Evolutionary conservation across 2,797 vertebrate species (phyloP).

Genomic region (Garrulus glandarius): DNA sequence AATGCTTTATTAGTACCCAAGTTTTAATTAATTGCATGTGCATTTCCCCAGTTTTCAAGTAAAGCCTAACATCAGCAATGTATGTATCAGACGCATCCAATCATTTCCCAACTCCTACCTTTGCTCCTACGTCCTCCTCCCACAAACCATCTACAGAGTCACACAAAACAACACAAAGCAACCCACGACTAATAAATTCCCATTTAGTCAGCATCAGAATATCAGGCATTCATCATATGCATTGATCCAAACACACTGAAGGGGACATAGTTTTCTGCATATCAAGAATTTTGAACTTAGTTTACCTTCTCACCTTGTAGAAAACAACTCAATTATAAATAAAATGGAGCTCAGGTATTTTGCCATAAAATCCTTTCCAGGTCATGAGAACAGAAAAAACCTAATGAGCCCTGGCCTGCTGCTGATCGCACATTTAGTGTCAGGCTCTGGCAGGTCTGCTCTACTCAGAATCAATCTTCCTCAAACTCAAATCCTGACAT

Average conservation of each 20-base stretch:
- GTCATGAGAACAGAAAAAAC: background rate
- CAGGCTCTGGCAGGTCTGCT: conserved; percentile 27
- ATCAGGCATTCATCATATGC: background rate
- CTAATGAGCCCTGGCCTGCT: background rate
- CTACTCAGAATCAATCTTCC: background rate
- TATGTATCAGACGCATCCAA: background rate
- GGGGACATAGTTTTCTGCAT: background rate
- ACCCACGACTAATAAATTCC: background rate
- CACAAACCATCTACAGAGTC: background rate
- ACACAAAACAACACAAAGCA: background rate
- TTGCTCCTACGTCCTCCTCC: background rate
- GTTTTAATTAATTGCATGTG: conserved; percentile 16
- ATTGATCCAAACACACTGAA: background rate
- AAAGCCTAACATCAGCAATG: background rate
- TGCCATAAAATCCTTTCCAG: background rate
- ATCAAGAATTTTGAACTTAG: background rate
- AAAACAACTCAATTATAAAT: background rate
- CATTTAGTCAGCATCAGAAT: background rate
- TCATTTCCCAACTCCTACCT: background rate
- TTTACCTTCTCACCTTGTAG: background rate
- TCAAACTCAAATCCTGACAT: background rate
- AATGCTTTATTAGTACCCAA: background rate
- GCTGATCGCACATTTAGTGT: accelerated
- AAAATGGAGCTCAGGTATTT: conserved; percentile 3
- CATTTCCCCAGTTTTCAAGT: background rate